Conservation (phyloP, 92 coral and sea anemone genomes). For the Palythoa grandis region DNA sequence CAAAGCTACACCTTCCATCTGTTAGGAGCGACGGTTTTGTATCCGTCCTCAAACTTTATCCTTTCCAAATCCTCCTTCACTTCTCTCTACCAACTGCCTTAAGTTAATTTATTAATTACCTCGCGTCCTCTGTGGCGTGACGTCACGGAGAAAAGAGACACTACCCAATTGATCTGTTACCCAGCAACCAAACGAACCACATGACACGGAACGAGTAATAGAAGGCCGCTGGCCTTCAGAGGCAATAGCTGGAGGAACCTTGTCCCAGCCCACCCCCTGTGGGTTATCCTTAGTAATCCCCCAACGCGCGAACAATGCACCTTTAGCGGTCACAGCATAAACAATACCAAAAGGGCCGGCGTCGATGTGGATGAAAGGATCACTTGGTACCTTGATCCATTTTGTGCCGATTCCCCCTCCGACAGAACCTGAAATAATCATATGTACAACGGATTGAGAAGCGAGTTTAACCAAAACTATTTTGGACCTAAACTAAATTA, state of each 20-base stretch:
- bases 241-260: not conserved
- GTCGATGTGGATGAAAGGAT: conserved; percentile 30
- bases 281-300: conserved; percentile 37
- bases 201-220: conserved; percentile 6
- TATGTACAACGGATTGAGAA: not conserved
- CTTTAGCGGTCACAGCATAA: conserved; percentile 16
- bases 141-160: conserved; percentile 12
- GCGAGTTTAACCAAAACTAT: too few relatives aligned
- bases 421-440: not conserved
- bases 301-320: conserved; percentile 17
- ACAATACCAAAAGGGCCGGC: conserved; percentile 53
- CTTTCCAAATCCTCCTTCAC: too few relatives aligned
- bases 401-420: conserved; percentile 17
- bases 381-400: conserved; percentile 16
- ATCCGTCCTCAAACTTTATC: too few relatives aligned
- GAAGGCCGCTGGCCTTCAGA: not conserved
- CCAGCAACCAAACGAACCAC: conserved; percentile 50
- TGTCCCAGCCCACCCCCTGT: conserved; percentile 45
- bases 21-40: too few relatives aligned
- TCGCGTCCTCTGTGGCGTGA: conserved; percentile 4
- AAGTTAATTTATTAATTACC: conserved; percentile 12
- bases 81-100: not conserved
- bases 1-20: too few relatives aligned
- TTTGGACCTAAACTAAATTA: too few relatives aligned
- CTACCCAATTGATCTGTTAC: not conserved